Evolutionary conservation across 2,888 invertebrate species (phyloP), one percentile per base, ranked within the genome.

Genomic region (Hemistola chrysoprasaria): DNA sequence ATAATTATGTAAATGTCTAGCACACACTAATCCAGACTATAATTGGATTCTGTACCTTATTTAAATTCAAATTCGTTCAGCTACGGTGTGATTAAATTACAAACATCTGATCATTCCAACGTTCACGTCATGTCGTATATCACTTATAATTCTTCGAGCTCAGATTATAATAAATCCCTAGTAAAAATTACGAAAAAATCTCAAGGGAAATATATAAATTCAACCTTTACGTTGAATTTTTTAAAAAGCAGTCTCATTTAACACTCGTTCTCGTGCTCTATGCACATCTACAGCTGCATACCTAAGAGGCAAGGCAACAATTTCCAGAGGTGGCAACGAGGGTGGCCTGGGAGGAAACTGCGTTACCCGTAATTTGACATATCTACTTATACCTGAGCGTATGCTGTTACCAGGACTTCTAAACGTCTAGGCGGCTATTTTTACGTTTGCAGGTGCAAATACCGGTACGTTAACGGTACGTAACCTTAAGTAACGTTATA

Each of bases 311-410:
- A 56, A 31, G 60, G 70, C 65, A 74, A 76, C 75, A 72, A 77
- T 76, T 80, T 75, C 62, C 65, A 65, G 64, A 63, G 68, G 69
- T 65, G 63, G 63, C 70, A 71, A 65, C 45, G 71, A 68, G 69
- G 63, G 63, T 61, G 62, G 65, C 57, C 51, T 49, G 64, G 63
- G 61, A 59, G 61, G 62, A 62, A 77, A 77, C 70, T 71, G 55
- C 64, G 59, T 77, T 77, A 71, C 57, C 61, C 50, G 52, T 62
- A 60, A 64, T 62, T 57, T 56, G 55, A 36, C 56, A 56, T 62
- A 56, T 51, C 56, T 58, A 47, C 62, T 56, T 56, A 53, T 61
- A 62, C 37, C 41, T 39, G 21, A 11, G 50, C 42, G 47, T 58
- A 52, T 36, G 44, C 46, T 54, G 50, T 56, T 59, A 44, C 37